These are phyloP conservation scores for Nesospiza acunhae DNA, from an alignment of 2,113 vertebrate genomes.

Conservation along the genomic window DNA sequence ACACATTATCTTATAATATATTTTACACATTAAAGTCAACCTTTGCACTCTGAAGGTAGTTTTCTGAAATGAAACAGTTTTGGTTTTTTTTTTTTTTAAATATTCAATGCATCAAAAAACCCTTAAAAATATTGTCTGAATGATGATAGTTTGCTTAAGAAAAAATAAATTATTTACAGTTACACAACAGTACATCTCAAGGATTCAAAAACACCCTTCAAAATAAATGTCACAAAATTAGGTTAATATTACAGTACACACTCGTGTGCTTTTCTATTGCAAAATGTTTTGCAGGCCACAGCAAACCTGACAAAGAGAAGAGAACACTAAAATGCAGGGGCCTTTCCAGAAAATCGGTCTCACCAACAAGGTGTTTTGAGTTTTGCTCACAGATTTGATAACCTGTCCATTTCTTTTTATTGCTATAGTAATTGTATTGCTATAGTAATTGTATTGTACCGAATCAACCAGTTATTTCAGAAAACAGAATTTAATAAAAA, in stretches of 20 bases:
- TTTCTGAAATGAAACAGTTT: neutral
- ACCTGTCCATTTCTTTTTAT: neutral
- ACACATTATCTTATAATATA: neutral
- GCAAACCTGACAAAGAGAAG: neutral
- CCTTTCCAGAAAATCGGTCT: neutral
- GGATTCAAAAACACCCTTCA: neutral
- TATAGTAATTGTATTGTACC: neutral
- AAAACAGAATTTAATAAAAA: neutral
- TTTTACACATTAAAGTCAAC: neutral
- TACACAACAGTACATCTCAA: neutral
- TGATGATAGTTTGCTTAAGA: neutral
- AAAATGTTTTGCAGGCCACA: neutral
- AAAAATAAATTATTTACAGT: neutral
- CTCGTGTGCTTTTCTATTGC: neutral
- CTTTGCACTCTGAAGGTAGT: neutral
- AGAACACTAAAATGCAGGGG: neutral
- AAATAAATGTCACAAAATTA: neutral
- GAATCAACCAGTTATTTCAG: neutral
- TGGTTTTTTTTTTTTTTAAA: accelerated
- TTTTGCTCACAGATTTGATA: neutral
- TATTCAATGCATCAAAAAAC: neutral
- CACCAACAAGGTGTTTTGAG: neutral
- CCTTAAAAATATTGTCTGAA: neutral
- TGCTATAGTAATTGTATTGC: accelerated
- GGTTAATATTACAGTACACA: neutral